phyloP scores from a whole-genome alignment of 2,797 vertebrate genomes.

The Sebastiscus albofasciatus region DNA sequence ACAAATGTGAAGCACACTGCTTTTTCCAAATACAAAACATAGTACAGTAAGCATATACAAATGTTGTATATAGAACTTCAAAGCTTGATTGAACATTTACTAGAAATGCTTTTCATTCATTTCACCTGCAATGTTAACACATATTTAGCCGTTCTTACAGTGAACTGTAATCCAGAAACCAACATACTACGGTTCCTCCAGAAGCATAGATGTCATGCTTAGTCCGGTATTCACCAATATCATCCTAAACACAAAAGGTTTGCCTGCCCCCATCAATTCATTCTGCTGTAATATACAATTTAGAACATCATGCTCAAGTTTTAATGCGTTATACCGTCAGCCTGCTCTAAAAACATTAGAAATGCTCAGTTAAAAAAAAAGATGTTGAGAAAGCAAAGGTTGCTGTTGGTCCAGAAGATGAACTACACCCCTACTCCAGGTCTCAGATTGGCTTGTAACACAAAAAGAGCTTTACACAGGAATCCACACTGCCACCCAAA shows the following conservation, averaged over 20 bases:
- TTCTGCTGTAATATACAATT: background rate
- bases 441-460: constrained; percentile 2
- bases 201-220: background rate
- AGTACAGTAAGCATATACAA: background rate
- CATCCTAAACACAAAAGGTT: constrained; percentile 3
- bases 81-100: background rate
- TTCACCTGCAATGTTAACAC: background rate
- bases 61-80: background rate
- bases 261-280: constrained; percentile 53
- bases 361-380: constrained; percentile 30
- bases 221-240: constrained; percentile 8
- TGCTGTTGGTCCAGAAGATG: constrained; percentile 23
- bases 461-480: constrained; percentile 24
- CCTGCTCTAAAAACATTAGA: constrained; percentile 77
- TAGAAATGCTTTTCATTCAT: background rate
- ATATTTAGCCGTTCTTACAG: background rate
- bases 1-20: background rate
- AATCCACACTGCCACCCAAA: constrained; percentile 38
- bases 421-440: constrained; percentile 25
- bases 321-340: constrained; percentile 48
- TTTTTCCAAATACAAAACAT: background rate
- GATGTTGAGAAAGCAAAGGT: constrained; percentile 8
- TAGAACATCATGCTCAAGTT: background rate
- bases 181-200: constrained; percentile 13
- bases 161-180: constrained; percentile 1